Evolutionary conservation across 1,140 invertebrate species (phyloP), one percentile per base, ranked within the genome.

Genomic region (Meloidogyne hapla): DNA sequence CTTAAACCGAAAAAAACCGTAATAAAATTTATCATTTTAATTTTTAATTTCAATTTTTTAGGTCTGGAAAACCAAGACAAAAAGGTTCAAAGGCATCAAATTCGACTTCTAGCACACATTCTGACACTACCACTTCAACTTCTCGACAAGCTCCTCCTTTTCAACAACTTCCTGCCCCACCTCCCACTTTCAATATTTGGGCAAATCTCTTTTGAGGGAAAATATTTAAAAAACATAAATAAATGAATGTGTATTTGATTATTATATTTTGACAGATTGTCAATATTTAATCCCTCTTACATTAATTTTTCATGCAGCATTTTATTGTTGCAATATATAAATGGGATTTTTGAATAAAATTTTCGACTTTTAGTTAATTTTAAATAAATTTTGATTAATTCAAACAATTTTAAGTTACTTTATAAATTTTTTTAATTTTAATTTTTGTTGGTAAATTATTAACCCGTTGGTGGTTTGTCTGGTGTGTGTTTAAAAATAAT

Each of bases 181-280:
- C 81, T 12, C 84, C 83, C 26, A 38, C 77, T 2, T 82, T 81
- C 48, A 85, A 85, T 76, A 73, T 85, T 13, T 85, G 84, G 84
- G 83, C 81, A n/a, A 86, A 86, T 66, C 64, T 56, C n/a, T 56
- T 56, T n/a, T 56, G n/a, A 56, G n/a, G 6, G 5, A n/a, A 56
- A 56, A 33, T 6, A 33, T 33, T n/a, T n/a, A n/a, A n/a, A 56
- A 56, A 56, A 56, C 48, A n/a, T 56, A 56, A 56, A 56, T 56
- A 56, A 56, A 1, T 56, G n/a, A n/a, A n/a, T 56, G 6, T 56
- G 18, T n/a, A 56, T 21, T 56, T 56, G 33, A 6, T 33, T 33
- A 33, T 33, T 33, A 33, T 13, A 56, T 56, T 56, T 56, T 56
- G 48, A 56, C 48, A 56, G n/a, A 56, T 56, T 56, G 48, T 56